These are phyloP conservation scores for Drosophila kanapiae DNA, from an alignment of 1,140 invertebrate genomes.

Conservation along the genomic window DNA sequence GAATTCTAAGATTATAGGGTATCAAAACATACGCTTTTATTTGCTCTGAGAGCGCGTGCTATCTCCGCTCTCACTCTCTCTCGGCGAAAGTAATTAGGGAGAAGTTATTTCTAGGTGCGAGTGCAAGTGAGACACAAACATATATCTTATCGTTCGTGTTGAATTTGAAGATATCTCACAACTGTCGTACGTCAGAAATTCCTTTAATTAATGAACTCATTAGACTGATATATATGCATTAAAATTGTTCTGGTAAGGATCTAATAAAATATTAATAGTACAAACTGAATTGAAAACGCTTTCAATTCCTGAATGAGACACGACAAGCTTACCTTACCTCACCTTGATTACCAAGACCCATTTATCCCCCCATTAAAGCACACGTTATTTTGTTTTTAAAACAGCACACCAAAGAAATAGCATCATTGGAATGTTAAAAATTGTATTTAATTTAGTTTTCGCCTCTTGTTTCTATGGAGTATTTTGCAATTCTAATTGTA, in stretches of 20 bases:
- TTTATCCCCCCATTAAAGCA: slow-evolving; percentile 20
- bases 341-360: not conserved
- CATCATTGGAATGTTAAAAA: slow-evolving; percentile 84
- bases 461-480: slow-evolving; percentile 20
- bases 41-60: slow-evolving; percentile 51
- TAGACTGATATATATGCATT: slow-evolving; percentile 19
- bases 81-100: slow-evolving; percentile 55
- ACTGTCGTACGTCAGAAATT: slow-evolving; percentile 41
- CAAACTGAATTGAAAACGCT: not conserved
- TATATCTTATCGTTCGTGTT: slow-evolving; percentile 60
- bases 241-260: slow-evolving; percentile 17
- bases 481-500: slow-evolving; percentile 38
- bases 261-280: not conserved
- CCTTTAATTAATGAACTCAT: slow-evolving; percentile 62
- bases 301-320: not conserved
- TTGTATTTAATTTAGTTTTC: slow-evolving; percentile 73
- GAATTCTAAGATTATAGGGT: slow-evolving; percentile 3
- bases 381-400: slow-evolving; percentile 66
- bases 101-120: slow-evolving; percentile 7
- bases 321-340: not conserved
- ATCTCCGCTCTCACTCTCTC: slow-evolving; percentile 42
- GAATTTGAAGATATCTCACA: slow-evolving; percentile 35
- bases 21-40: slow-evolving; percentile 52
- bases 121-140: slow-evolving; percentile 12
- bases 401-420: slow-evolving; percentile 83